phyloP scores from a whole-genome alignment of 2,797 vertebrate species.

The Podargus strigoides region DNA sequence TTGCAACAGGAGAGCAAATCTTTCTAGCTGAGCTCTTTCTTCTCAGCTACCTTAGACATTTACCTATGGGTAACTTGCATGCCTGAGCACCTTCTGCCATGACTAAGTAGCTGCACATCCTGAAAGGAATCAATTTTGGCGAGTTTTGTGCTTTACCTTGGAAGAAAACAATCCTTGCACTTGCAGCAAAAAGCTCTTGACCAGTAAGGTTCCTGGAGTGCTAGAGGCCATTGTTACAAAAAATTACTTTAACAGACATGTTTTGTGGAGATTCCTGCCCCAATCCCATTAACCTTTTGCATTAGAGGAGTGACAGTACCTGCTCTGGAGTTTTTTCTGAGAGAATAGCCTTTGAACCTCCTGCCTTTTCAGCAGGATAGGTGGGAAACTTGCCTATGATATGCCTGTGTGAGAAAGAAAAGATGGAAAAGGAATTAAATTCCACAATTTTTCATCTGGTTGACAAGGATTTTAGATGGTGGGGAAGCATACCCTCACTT shows the following conservation, averaged over 20 bases:
- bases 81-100: neutral
- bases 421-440: neutral
- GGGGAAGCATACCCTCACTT: neutral
- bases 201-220: neutral
- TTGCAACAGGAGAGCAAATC: neutral
- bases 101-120: neutral
- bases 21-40: neutral
- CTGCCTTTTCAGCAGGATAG: slow-evolving; percentile 76
- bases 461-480: neutral
- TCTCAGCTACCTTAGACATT: neutral
- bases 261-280: neutral
- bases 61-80: neutral
- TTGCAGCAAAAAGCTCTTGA: neutral
- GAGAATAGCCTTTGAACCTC: slow-evolving; percentile 79
- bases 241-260: neutral
- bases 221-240: neutral
- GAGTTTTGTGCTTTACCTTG: neutral
- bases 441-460: neutral
- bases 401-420: slow-evolving; percentile 69
- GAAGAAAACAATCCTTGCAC: neutral
- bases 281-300: accelerated
- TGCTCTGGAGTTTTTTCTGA: slow-evolving; percentile 81
- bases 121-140: neutral
- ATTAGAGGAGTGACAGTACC: slow-evolving; percentile 63
- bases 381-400: slow-evolving; percentile 81